Base-by-base conservation (phyloP, 2,888 invertebrate species). In the Dryocosmus kuriphilus region DNA sequence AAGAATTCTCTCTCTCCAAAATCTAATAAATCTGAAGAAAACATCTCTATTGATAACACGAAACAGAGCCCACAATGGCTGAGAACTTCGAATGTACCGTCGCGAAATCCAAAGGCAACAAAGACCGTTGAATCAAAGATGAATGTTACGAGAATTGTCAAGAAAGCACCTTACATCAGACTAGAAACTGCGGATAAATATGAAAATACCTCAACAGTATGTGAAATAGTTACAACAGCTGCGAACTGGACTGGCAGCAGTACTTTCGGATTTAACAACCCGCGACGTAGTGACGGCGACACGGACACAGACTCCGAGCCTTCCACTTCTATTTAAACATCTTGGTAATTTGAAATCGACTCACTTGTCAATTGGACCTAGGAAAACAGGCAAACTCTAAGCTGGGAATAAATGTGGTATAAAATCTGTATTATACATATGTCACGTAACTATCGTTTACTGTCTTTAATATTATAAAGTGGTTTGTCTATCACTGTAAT, bases 261-360 rank as follows among this genome's bases (percentile, higher is more conserved):
- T 14, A n/a, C 32, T 22, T 71, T 46, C 1, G 51, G n/a, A 51
- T 30, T 41, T 41, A 35, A 65, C 1, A 65, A 71, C 30, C 46
- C 30, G 30, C 71, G 51, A n/a, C 78, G 74, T 1, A 82, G 77
- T 57, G 81, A 81, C 5, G 81, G 75, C 3, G 86, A 87, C 19
- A 85, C 84, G 38, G 88, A 90, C 62, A 86, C 86, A n/a, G 90
- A 90, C 63, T 87, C 89, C 77, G 90, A 90, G 32, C 88, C 89
- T 79, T 90, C 90, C 11, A 90, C 90, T 27, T 90, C 90, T 61
- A 88, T 90, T 79, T 90, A 86, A 83, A 84, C 57, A 57, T 67
- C 7, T 24, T 75, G 51, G 5, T 46, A 51, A 19, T 46, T 30
- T 61, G 7, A 81, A 62, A 30, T 67, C 46, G 9, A 46, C 14